A percentile compares a stretch with the other conserved stretches of the same genome.
phyloP scores from a whole-genome alignment of 2,113 vertebrate genomes.

The Propithecus coquereli region DNA sequence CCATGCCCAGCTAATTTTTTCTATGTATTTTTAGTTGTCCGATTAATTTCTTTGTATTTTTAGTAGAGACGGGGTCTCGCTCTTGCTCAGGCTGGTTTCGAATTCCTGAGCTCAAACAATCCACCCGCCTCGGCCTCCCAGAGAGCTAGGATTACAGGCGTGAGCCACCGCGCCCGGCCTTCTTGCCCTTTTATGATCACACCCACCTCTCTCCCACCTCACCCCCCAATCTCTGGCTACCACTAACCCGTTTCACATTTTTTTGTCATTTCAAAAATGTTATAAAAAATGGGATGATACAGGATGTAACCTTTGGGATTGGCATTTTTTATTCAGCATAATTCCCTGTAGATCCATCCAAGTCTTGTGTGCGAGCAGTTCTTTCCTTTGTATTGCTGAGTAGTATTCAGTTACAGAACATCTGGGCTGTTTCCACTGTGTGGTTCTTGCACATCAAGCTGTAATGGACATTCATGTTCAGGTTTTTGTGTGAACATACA shows the following conservation, averaged over 20 bases:
- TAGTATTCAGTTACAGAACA: not conserved
- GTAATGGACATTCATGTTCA: not conserved
- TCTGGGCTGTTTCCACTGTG: not conserved
- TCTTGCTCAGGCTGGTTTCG: no score
- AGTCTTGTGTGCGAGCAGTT: not conserved
- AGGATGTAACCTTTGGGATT: not conserved
- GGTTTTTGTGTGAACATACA: not conserved
- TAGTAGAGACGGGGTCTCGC: no score
- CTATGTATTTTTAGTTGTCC: no score
- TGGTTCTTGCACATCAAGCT: slow-evolving; percentile 17
- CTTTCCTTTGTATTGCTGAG: not conserved
- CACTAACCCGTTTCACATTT: not conserved
- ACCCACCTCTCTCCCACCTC: not conserved
- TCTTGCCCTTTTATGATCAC: not conserved
- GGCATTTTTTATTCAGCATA: not conserved
- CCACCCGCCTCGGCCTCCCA: no score
- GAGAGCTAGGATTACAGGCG: no score
- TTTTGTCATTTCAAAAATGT: slow-evolving; percentile 1
- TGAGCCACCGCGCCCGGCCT: no score
- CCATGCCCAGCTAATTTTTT: no score
- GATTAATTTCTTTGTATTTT: no score
- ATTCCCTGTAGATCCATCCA: not conserved
- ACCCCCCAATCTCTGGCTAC: not conserved
- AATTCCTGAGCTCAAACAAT: no score
- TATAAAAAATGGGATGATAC: not conserved